phyloP scores from a whole-genome alignment of 2,113 vertebrate species.

The Callaeas wilsoni region DNA sequence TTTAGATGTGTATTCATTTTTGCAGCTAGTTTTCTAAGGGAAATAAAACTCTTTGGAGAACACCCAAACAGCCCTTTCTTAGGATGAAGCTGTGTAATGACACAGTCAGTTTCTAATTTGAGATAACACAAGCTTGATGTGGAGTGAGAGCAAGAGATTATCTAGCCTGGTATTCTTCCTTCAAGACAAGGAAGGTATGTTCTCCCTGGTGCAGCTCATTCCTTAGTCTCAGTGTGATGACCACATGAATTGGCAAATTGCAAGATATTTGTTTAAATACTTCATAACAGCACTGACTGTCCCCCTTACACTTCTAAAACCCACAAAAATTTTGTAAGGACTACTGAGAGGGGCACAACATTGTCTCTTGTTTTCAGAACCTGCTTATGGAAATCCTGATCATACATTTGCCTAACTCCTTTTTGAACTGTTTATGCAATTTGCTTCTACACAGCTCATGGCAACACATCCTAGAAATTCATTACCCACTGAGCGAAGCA shows the following conservation, averaged over 20 bases:
- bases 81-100: background rate
- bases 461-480: background rate
- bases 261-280: fast-evolving
- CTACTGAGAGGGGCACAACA: background rate
- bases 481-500: background rate
- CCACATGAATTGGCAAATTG: fast-evolving
- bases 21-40: background rate
- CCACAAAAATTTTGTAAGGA: background rate
- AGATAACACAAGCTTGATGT: fast-evolving
- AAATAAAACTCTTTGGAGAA: background rate
- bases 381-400: background rate
- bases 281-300: background rate
- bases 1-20: background rate
- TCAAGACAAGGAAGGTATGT: background rate
- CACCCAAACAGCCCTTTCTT: background rate
- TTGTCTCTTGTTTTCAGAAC: background rate
- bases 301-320: background rate
- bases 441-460: background rate
- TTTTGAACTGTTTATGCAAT: background rate
- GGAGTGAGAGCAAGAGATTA: background rate
- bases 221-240: background rate
- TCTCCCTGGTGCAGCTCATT: background rate
- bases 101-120: background rate
- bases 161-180: background rate
- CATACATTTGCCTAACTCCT: background rate